These are phyloP conservation scores for Saguinus oedipus DNA, from an alignment of 2,797 vertebrate genomes.

Conservation along the genomic window DNA sequence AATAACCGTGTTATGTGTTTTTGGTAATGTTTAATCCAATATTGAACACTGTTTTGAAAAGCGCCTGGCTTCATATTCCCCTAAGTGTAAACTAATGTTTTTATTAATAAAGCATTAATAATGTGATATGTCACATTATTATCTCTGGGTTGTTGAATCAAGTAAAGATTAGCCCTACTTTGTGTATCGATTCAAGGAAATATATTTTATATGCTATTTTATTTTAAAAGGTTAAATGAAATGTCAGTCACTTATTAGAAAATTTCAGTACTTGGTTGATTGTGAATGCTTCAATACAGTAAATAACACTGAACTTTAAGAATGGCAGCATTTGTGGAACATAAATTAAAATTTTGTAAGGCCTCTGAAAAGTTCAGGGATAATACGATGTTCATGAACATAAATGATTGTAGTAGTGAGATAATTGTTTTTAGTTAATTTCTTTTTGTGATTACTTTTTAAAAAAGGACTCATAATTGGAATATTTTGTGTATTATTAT, in stretches of 20 bases:
- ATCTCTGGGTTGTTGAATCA: conserved; percentile 64
- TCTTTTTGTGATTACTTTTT: not conserved
- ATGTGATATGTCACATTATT: conserved; percentile 51
- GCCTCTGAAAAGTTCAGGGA: conserved; percentile 66
- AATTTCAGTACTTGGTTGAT: conserved; percentile 75
- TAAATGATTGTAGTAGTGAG: not conserved
- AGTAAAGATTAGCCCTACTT: conserved; percentile 75
- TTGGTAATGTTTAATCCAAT: conserved; percentile 29
- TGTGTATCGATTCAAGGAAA: conserved; percentile 69
- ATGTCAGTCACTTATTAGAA: conserved; percentile 79
- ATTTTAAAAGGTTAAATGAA: conserved; percentile 81
- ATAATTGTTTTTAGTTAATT: conserved; percentile 23
- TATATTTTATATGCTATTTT: conserved; percentile 79
- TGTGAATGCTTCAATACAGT: conserved; percentile 74
- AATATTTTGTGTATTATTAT: not conserved
- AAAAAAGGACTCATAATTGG: not conserved
- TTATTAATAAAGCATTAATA: conserved; percentile 46
- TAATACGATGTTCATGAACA: conserved; percentile 49
- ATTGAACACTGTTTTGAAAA: not conserved
- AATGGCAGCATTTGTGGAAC: conserved; percentile 72
- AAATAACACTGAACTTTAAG: conserved; percentile 78
- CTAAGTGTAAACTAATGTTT: conserved; percentile 7
- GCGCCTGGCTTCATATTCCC: not conserved
- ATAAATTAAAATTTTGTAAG: conserved; percentile 78
- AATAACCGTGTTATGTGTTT: not conserved